A percentile compares a stretch with the other conserved stretches of the same genome.
phyloP scores from a whole-genome alignment of 2,113 vertebrate species.

The Archilochus colubris region DNA sequence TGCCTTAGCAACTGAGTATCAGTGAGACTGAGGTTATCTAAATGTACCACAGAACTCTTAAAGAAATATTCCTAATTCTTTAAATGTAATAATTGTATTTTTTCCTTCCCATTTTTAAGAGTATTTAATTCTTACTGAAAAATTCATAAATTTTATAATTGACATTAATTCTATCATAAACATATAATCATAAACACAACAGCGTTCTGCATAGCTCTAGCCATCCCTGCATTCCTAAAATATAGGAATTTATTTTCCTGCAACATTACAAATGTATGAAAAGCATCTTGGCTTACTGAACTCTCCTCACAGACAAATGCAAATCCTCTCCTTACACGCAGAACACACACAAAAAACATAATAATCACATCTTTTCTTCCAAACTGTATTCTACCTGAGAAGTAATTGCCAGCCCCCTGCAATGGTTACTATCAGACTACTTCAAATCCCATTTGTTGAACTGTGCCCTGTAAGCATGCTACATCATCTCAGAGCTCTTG shows the following conservation, averaged over 20 bases:
- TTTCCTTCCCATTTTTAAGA: background rate
- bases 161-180: background rate
- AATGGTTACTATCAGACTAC: background rate
- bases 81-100: background rate
- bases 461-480: background rate
- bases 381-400: background rate
- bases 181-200: background rate
- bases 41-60: background rate
- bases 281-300: background rate
- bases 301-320: background rate
- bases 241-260: background rate
- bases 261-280: background rate
- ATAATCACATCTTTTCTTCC: background rate
- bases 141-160: background rate
- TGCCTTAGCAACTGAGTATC: background rate
- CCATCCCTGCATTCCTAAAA: background rate
- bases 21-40: background rate
- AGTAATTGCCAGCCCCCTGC: background rate
- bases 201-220: background rate
- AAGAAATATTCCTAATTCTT: background rate
- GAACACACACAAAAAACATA: background rate
- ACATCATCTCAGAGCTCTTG: background rate
- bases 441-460: background rate
- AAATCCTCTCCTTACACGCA: background rate
- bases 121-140: background rate